Evolutionary conservation across 2,797 vertebrate genomes (phyloP), one percentile per base, ranked within the genome.

Genomic region (Crocodylus rhombifer): DNA sequence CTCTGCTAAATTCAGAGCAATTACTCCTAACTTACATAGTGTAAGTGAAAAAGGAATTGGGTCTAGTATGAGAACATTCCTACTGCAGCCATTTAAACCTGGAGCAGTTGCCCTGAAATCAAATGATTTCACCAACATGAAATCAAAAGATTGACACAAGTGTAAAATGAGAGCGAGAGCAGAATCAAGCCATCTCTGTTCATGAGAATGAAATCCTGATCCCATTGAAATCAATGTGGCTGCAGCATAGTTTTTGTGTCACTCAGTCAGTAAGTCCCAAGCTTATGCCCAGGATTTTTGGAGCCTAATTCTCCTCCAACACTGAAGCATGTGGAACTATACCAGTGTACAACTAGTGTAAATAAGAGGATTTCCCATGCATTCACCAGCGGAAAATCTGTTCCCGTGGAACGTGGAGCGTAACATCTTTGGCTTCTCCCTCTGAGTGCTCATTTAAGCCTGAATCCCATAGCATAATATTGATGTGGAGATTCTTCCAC

Each of bases 91-190:
- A 8, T 77, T 75, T 33, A 0, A 1, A 58, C 57, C 69, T 77
- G 1, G 67, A 77, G 28, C 0, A 0, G 4, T 21, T 76, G 36
- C 58, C 15, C n/a, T 61, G 56, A 56, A 8, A 12, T 85, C 42
- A 10, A 56, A 77, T 82, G 51, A 63, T 42, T 82, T 51, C 42
- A 51, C 42, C 42, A 51, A 51, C 9, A 9, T 61, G 56, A 56
- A 8, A 12, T 85, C 42, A 10, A 56, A 77, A 83, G 51, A 63
- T 42, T 82, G 25, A 10, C 62, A 5, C 51, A 18, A 42, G 76
- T 17, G 23, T 87, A 61, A 20, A 20, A 6, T 25, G 28, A 75
- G 12, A 88, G 80, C 33, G 42, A 86, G 57, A n/a, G 76, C 65
- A 55, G 69, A 65, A 65, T 87, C 51, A 60, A 84, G 30, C 60